Percentiles rank a stretch among this genome's conserved stretches.
Conservation (phyloP, 2,888 invertebrate genomes). For the Drosophila fulvimacula region DNA sequence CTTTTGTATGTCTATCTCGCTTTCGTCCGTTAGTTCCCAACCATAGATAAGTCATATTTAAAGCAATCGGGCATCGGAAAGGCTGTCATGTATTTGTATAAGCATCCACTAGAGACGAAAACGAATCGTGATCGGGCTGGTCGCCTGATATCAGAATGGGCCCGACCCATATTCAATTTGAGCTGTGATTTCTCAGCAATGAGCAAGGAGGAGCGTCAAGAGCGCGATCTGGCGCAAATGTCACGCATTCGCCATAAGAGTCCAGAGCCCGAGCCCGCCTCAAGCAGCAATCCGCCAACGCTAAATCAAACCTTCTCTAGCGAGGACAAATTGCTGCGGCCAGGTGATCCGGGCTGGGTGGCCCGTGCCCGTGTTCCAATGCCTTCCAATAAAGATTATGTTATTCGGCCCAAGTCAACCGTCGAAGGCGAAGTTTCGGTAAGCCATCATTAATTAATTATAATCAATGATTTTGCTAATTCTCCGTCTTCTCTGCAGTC, state of each 20-base stretch:
- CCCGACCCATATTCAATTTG: conserved; percentile 98
- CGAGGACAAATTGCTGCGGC: conserved; percentile 90
- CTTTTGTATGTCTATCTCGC: neutral
- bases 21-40: conserved; percentile 88
- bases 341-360: conserved; percentile 98
- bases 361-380: conserved; percentile 96
- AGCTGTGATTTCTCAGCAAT: conserved; percentile 96
- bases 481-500: conserved; percentile 85
- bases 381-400: conserved; percentile 98
- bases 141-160: conserved; percentile 98
- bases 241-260: conserved; percentile 85
- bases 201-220: conserved; percentile 96
- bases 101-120: conserved; percentile 98
- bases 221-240: conserved; percentile 95
- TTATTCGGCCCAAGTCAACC: conserved; percentile 96
- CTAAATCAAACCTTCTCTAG: conserved; percentile 87
- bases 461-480: too few species aligned
- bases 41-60: conserved; percentile 93
- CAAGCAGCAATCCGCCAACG: conserved; percentile 85
- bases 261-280: conserved; percentile 85
- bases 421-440: conserved; percentile 94
- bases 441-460: conserved; percentile 73
- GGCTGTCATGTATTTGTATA: conserved; percentile 99
- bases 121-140: conserved; percentile 95
- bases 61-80: conserved; percentile 99